Conservation (phyloP, 2,113 vertebrate genomes). For the Meriones unguiculatus region DNA sequence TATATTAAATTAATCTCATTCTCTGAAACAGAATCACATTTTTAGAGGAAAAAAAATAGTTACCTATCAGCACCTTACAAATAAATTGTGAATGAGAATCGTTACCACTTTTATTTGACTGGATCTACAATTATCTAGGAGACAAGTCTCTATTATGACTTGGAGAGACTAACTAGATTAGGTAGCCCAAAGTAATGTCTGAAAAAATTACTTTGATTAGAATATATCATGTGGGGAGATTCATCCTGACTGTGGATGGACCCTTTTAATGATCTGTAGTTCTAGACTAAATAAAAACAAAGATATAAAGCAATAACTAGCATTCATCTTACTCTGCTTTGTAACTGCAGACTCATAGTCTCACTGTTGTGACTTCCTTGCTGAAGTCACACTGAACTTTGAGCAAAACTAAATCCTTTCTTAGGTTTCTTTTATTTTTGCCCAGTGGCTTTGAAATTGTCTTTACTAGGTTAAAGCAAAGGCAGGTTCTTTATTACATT, state of each 20-base stretch:
- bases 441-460: too few species aligned
- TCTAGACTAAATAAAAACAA: neutral
- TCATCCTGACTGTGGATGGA: neutral
- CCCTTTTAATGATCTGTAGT: neutral
- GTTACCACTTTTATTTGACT: neutral
- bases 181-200: neutral
- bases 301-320: fast-evolving
- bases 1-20: neutral
- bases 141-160: neutral
- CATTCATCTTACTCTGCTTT: neutral
- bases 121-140: neutral
- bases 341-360: neutral
- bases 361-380: too few species aligned
- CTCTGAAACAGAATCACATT: neutral
- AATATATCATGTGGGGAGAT: neutral
- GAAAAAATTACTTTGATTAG: neutral
- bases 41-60: neutral
- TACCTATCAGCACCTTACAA: neutral
- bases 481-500: too few species aligned
- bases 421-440: neutral
- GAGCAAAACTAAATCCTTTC: too few species aligned
- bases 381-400: neutral
- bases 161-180: neutral
- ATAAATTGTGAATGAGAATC: neutral
- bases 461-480: too few species aligned